Base-by-base conservation (phyloP, 2,113 vertebrate genomes). In the Pseudorasbora parva region DNA sequence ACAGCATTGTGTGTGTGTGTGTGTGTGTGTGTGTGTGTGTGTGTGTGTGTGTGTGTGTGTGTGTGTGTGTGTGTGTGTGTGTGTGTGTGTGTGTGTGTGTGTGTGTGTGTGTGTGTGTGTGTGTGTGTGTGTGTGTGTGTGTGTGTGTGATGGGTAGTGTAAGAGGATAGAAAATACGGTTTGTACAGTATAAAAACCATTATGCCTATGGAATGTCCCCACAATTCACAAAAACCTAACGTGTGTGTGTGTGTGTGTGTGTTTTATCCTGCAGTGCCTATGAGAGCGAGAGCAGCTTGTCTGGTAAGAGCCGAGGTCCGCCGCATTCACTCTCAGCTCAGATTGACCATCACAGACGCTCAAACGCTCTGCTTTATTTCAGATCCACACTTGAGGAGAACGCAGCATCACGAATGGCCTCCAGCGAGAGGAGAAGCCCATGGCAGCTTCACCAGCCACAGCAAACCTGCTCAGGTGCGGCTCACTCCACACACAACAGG, bases 351-450 rank as follows among this genome's bases (percentile, higher is more conserved):
- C 49, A 17, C 21, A 23, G 56, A 4, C 0, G n/a, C 21, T 59
- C 56, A 59, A 57, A 33, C 45, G 43, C 1, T 66, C 27, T 23
- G 1, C 21, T 59, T 64, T n/a, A 0, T 68, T 68, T 11, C 75
- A 92, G 92, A 90, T 68, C 77, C 76, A 51, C 62, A 74, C 10
- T 41, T 33, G 1, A 81, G 78, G 0, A 88, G 72, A 85, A 88
- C 23, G 21, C 87, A 88, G 72, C 87, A 92, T 82, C 91, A 93
- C 1, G 91, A 93, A 81, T 93, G 93, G 93, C 93, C 93, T 27
- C 93, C 89, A 17, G 90, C 85, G 1, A 92, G 90, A 90, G 89
- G 89, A 64, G 91, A 93, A 19, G 81, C 90, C 1, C 83, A 89
- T 8, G n/a, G 83, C 54, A 84, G 89, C 54, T 92, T 92, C 86